A percentile compares a stretch with the other conserved stretches of the same genome.
Evolutionary conservation across 1,140 invertebrate genomes (phyloP).

Genomic region (Cydia splendana): DNA sequence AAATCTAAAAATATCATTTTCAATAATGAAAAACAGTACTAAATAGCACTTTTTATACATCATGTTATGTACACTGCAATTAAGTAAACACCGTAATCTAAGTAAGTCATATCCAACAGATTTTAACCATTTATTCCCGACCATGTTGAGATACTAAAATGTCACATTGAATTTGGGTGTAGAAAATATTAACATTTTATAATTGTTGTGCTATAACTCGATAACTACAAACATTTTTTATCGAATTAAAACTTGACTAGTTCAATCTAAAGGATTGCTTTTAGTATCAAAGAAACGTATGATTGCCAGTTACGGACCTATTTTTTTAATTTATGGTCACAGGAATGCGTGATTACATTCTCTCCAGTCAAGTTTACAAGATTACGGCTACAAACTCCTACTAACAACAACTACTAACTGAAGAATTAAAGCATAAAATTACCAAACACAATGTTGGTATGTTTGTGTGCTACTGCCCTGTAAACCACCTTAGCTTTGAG

Average conservation of each 20-base stretch:
- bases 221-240: too few relatives aligned
- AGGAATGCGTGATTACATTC: background rate
- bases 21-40: background rate
- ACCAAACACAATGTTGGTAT: background rate
- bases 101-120: background rate
- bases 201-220: too few relatives aligned
- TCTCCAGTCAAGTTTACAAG: background rate
- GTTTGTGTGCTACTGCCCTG: background rate
- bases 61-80: background rate
- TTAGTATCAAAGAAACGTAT: too few relatives aligned
- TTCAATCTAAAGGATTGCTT: too few relatives aligned
- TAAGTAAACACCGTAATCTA: background rate
- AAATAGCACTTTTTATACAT: background rate
- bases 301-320: too few relatives aligned
- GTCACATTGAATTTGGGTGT: too few relatives aligned
- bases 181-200: too few relatives aligned
- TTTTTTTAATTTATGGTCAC: background rate
- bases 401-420: background rate
- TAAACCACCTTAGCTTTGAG: background rate
- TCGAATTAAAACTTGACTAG: too few relatives aligned
- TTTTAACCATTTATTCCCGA: background rate
- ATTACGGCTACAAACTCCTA: background rate
- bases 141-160: background rate
- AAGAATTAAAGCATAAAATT: constrained; percentile 8
- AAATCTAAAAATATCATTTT: background rate